Percentiles rank a stretch among this genome's conserved stretches.
phyloP scores from a whole-genome alignment of 1,140 invertebrate genomes.

The Coptotermes formosanus region DNA sequence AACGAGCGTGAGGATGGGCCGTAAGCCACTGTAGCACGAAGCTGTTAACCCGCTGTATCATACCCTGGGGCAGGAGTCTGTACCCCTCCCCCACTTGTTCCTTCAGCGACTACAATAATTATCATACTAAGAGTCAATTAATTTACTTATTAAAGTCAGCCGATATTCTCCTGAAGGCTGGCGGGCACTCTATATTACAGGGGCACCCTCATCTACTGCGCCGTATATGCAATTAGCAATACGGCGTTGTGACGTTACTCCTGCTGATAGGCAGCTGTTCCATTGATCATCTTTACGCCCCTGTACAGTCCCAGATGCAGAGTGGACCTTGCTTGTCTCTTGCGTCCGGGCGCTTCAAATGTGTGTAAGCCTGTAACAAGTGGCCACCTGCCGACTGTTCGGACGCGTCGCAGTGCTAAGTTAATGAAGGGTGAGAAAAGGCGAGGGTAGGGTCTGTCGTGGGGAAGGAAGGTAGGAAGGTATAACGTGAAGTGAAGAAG shows the following conservation, averaged over 20 bases:
- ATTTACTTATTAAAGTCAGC: slow-evolving; percentile 29
- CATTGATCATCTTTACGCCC: background rate
- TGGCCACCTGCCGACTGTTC: no score
- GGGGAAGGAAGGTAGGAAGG: no score
- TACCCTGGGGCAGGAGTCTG: background rate
- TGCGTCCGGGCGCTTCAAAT: no score
- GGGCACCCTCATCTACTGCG: slow-evolving; percentile 11
- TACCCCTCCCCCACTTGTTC: slow-evolving; percentile 12
- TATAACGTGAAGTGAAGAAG: no score
- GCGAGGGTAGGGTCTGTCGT: no score
- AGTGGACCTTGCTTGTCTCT: background rate
- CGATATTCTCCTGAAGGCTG: slow-evolving; percentile 13
- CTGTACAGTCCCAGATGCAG: background rate
- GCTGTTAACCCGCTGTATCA: slow-evolving; percentile 7
- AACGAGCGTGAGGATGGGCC: background rate
- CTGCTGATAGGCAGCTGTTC: background rate
- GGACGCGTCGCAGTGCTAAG: no score
- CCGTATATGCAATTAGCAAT: slow-evolving; percentile 26
- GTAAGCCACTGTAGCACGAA: background rate
- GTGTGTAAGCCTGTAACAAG: no score
- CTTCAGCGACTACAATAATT: slow-evolving; percentile 24
- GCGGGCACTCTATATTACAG: slow-evolving; percentile 14
- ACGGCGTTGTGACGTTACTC: slow-evolving; percentile 22
- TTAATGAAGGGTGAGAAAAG: no score
- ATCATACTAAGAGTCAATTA: slow-evolving; percentile 29